phyloP scores from a whole-genome alignment of 2,797 vertebrate genomes.

The Lates japonicus region DNA sequence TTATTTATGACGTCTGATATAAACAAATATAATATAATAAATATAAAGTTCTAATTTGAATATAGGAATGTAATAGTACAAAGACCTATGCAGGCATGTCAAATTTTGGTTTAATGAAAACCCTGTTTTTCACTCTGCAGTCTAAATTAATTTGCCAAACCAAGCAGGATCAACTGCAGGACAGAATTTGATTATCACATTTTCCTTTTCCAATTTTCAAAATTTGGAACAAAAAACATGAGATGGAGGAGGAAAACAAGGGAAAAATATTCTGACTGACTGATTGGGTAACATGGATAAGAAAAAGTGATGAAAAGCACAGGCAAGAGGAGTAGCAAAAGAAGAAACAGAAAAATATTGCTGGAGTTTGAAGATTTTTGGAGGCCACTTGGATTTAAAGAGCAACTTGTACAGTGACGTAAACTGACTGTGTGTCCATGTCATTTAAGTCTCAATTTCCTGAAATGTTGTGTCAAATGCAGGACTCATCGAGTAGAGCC shows the following conservation, averaged over 20 bases:
- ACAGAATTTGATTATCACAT: slow-evolving; percentile 15
- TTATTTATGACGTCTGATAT: background rate
- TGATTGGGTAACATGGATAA: background rate
- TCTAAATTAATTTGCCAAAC: slow-evolving; percentile 18
- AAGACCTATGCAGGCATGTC: background rate
- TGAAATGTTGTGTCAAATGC: background rate
- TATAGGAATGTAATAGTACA: background rate
- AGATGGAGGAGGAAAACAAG: background rate
- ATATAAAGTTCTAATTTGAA: background rate
- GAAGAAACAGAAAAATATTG: background rate
- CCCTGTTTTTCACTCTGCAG: background rate
- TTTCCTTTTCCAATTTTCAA: slow-evolving; percentile 20
- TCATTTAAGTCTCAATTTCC: background rate
- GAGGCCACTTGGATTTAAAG: slow-evolving; percentile 20
- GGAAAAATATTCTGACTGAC: background rate
- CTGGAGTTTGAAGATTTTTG: slow-evolving; percentile 10
- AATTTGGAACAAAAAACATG: slow-evolving; percentile 3
- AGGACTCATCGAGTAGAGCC: background rate
- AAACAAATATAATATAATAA: background rate
- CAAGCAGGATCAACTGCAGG: background rate
- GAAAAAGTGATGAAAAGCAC: background rate
- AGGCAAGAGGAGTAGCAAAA: background rate
- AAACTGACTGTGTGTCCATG: slow-evolving; percentile 1
- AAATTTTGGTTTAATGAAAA: background rate
- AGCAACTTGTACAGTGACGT: background rate